phyloP scores from a whole-genome alignment of 2,888 invertebrate genomes.

The Perithous albicinctus region DNA sequence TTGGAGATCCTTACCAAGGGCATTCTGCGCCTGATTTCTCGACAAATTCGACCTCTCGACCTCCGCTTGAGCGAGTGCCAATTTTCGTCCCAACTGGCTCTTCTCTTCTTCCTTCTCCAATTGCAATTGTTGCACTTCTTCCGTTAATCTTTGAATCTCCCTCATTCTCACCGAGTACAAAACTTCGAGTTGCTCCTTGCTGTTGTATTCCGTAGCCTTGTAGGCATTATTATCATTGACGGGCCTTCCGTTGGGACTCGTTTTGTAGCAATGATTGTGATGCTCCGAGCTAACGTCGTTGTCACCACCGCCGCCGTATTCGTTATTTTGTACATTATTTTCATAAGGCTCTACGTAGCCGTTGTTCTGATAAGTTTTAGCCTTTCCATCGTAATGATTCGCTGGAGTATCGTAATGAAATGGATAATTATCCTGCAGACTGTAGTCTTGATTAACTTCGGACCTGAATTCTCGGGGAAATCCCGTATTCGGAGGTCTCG shows the following conservation, averaged over 20 bases:
- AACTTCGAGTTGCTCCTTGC: conserved; percentile 84
- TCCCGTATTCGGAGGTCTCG: conserved; percentile 72
- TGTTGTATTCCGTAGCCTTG: conserved; percentile 77
- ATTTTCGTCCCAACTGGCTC: conserved; percentile 86
- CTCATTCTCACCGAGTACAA: conserved; percentile 83
- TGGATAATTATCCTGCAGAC: conserved; percentile 75
- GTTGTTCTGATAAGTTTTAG: conserved; percentile 76
- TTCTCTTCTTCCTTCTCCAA: conserved; percentile 78
- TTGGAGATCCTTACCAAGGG: conserved; percentile 85
- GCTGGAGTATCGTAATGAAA: conserved; percentile 79
- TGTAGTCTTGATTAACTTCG: conserved; percentile 71
- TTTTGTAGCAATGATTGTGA: conserved; percentile 78
- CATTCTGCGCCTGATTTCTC: conserved; percentile 88
- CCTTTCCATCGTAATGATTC: conserved; percentile 78
- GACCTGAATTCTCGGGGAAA: conserved; percentile 70
- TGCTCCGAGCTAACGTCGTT: conserved; percentile 78
- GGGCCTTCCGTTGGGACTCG: conserved; percentile 77
- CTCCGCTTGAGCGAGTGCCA: conserved; percentile 87
- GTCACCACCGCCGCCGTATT: conserved; percentile 75
- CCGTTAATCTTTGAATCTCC: conserved; percentile 80
- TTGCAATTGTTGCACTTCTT: conserved; percentile 76
- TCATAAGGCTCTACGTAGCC: conserved; percentile 78
- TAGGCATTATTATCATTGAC: conserved; percentile 74
- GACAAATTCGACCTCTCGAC: conserved; percentile 87
- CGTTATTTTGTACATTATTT: conserved; percentile 73